Evolutionary conservation across 2,888 invertebrate species (phyloP).

Genomic region (Charanyca ferruginea): DNA sequence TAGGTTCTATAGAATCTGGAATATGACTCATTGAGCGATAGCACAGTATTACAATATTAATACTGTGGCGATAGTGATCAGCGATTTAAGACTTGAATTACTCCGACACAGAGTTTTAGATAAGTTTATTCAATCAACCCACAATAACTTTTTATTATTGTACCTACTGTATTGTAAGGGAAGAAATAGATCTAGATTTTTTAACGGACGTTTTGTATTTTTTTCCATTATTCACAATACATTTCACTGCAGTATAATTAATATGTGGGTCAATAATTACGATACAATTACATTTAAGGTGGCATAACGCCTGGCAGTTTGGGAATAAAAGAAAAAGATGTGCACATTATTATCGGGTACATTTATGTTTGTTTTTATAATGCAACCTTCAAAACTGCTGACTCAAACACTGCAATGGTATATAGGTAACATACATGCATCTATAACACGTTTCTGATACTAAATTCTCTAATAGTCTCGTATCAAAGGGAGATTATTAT

Average conservation of each 20-base stretch:
- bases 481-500: background rate
- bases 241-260: too few species aligned
- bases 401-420: background rate
- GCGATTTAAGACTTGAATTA: conserved; percentile 16
- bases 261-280: too few species aligned
- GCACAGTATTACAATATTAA: too few species aligned
- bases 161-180: too few species aligned
- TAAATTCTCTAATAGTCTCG: background rate
- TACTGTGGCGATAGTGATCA: conserved; percentile 8
- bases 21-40: background rate
- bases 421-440: background rate
- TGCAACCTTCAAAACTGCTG: conserved; percentile 43
- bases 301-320: background rate
- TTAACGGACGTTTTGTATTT: too few species aligned
- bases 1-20: conserved; percentile 9
- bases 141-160: too few species aligned
- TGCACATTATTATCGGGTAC: conserved; percentile 2
- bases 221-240: too few species aligned
- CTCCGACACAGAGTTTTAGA: too few species aligned
- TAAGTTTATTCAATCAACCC: too few species aligned
- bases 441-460: background rate
- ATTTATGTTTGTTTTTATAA: conserved; percentile 38
- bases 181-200: too few species aligned
- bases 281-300: too few species aligned
- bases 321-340: conserved; percentile 6